Conservation (phyloP, 2,888 invertebrate genomes). For the Lypha dubia region DNA sequence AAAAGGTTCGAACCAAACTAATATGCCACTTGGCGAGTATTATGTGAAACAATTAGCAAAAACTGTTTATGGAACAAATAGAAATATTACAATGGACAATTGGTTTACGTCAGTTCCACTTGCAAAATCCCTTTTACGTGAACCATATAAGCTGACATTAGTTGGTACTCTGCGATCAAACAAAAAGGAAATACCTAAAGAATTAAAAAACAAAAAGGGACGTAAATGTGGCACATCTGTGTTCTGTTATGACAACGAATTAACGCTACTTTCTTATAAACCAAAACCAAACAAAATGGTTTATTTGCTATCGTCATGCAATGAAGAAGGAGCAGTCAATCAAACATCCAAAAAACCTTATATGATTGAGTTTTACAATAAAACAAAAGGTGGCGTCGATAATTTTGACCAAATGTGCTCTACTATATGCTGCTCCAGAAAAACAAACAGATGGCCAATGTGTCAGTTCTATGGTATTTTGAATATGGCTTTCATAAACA, state of each 20-base stretch:
- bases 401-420: too few relatives aligned
- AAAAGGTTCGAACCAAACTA: conserved; percentile 54
- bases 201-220: conserved; percentile 21
- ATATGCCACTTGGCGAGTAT: conserved; percentile 65
- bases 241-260: conserved; percentile 58
- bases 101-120: conserved; percentile 79
- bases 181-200: conserved; percentile 62
- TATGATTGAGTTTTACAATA: conserved; percentile 60
- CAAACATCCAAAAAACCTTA: conserved; percentile 33
- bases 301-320: too few relatives aligned
- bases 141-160: conserved; percentile 71
- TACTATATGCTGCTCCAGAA: conserved; percentile 30
- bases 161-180: conserved; percentile 74
- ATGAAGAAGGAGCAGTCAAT: too few relatives aligned
- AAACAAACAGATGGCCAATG: conserved; percentile 52
- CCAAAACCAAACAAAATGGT: conserved; percentile 64
- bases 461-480: conserved; percentile 46
- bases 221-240: conserved; percentile 56
- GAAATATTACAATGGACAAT: conserved; percentile 76
- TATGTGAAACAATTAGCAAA: conserved; percentile 63
- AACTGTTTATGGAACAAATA: conserved; percentile 55
- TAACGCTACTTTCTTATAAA: conserved; percentile 59
- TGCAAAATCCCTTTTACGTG: too few relatives aligned
- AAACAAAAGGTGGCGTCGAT: conserved; percentile 60
- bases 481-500: conserved; percentile 32